Evolutionary conservation across 1,140 invertebrate species (phyloP), one percentile per base, ranked within the genome.

Genomic region (Drosophila quadrilineata): DNA sequence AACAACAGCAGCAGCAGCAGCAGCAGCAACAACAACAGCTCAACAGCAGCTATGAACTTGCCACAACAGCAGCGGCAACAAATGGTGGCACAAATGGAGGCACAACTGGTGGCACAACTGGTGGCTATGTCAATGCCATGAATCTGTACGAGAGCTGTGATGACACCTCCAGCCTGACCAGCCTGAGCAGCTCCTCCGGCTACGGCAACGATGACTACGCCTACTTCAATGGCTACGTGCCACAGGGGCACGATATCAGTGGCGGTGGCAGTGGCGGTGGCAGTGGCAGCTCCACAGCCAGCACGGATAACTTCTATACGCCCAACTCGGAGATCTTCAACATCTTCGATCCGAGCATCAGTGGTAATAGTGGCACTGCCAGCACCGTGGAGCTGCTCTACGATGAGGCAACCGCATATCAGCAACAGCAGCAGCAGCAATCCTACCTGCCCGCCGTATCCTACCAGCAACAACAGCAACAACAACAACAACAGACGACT

Each of bases 111-210:
- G n/a, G n/a, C n/a, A n/a, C n/a, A n/a, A n/a, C 52, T 14, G 24
- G 38, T 6, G 35, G 40, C 48, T 84, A 63, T 31, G 69, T 52
- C 14, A 21, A 64, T 3, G 60, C 52, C 6, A 60, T 76, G 62
- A 68, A 67, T 10, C 36, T 84, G 4, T 88, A 89, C 54, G 88
- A 89, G 52, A 88, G 66, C 66, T 89, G 84, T 31, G 88, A 89
- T 40, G 88, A 89, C 33, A 88, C 88, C 17, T 89, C 88, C 31
- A 88, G 84, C 12, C 49, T 89, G 31, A 89, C 79, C 17, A 45
- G 41, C n/a, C n/a, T n/a, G n/a, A 17, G 36, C 17, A 85, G 75
- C 59, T 75, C 70, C 50, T 86, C 88, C 2, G 75, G 79, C 31
- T 87, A 87, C 33, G 87, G 80, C 46, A 80, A 80, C 54, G 87